phyloP scores from a whole-genome alignment of 2,797 vertebrate species.

The Leucoraja ocellata region DNA sequence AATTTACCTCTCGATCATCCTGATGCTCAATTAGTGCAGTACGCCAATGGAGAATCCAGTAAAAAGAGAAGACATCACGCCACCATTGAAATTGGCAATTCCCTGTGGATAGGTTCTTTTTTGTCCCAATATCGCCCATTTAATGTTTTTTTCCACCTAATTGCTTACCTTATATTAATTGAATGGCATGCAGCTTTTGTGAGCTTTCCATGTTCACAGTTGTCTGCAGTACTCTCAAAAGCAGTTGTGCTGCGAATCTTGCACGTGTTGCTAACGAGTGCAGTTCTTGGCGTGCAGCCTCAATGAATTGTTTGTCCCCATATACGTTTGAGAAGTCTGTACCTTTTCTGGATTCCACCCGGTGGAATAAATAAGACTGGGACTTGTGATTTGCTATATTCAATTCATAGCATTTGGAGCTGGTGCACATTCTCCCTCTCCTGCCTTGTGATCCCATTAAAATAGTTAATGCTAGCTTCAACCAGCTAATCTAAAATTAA shows the following conservation, averaged over 20 bases:
- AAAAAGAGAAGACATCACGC: neutral
- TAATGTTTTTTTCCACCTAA: neutral
- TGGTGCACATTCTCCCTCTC: neutral
- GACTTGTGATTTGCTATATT: neutral
- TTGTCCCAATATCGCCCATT: too few species aligned
- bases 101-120: neutral
- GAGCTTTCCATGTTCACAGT: neutral
- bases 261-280: too few species aligned
- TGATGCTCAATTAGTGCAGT: neutral
- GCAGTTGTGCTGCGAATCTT: neutral
- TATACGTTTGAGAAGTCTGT: neutral
- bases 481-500: neutral
- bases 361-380: neutral
- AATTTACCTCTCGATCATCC: too few species aligned
- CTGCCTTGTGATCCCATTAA: neutral
- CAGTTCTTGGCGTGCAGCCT: neutral
- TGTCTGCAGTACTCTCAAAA: too few species aligned
- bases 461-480: neutral
- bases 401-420: too few species aligned
- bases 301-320: neutral
- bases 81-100: neutral
- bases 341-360: neutral
- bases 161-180: neutral
- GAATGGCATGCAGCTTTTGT: neutral
- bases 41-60: neutral